Conservation (phyloP, 2,888 invertebrate species). For the Drosophila tanythrix region DNA sequence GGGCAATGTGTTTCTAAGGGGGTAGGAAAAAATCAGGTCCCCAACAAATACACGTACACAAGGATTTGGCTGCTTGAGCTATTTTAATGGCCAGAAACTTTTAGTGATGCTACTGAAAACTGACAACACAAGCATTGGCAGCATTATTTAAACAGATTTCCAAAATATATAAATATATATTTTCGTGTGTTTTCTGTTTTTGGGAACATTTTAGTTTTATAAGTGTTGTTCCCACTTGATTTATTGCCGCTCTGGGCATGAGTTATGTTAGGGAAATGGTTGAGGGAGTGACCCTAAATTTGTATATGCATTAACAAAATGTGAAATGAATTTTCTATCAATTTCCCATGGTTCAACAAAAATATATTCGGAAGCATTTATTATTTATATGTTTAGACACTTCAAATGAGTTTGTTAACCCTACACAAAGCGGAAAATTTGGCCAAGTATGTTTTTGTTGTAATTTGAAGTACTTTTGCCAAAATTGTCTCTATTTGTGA, state of each 20-base stretch:
- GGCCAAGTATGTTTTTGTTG: background rate
- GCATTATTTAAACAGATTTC: constrained; percentile 39
- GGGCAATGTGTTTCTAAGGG: constrained; percentile 62
- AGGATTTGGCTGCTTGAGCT: constrained; percentile 26
- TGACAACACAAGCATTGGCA: constrained; percentile 19
- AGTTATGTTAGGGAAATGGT: constrained; percentile 33
- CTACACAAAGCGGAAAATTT: background rate
- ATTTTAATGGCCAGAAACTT: constrained; percentile 60
- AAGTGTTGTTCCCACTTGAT: constrained; percentile 45
- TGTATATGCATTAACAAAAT: background rate
- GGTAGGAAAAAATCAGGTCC: background rate
- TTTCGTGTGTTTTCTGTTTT: constrained; percentile 3
- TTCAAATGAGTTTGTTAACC: background rate
- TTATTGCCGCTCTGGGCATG: constrained; percentile 36
- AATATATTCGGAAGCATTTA: background rate
- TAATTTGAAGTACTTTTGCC: background rate
- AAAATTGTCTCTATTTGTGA: background rate
- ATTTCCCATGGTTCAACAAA: background rate
- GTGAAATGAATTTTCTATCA: background rate
- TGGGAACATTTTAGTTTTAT: constrained; percentile 33
- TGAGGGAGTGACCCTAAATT: background rate
- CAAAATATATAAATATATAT: constrained; percentile 20
- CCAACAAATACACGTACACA: constrained; percentile 28
- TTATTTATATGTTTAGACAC: background rate
- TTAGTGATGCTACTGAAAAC: constrained; percentile 44